These are phyloP conservation scores for Phalacrocorax aristotelis DNA, from an alignment of 2,113 vertebrate species.

Conservation along the genomic window DNA sequence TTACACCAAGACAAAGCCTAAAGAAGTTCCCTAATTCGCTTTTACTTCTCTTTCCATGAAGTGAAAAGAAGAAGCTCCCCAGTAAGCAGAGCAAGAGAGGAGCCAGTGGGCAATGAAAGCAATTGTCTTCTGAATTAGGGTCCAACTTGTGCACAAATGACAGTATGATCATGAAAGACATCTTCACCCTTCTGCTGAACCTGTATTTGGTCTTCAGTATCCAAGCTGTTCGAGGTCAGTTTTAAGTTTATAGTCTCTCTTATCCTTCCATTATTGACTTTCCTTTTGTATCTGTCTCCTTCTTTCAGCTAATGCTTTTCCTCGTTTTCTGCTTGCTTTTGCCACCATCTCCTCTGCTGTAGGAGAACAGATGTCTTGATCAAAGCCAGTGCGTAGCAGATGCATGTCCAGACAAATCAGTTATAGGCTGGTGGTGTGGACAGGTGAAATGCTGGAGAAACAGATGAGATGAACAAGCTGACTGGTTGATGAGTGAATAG, in stretches of 20 bases:
- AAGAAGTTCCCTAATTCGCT: constrained; percentile 31
- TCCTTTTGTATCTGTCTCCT: neutral
- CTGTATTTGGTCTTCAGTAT: neutral
- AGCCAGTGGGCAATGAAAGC: neutral
- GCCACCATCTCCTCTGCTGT: neutral
- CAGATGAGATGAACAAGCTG: neutral
- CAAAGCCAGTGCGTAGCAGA: neutral
- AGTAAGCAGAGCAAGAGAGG: neutral
- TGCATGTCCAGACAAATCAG: neutral
- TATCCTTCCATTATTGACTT: neutral
- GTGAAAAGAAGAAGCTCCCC: neutral
- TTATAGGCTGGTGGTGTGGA: neutral
- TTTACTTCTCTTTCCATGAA: constrained; percentile 48
- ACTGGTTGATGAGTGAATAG: neutral
- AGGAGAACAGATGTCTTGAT: neutral
- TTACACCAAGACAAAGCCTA: neutral
- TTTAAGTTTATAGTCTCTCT: neutral
- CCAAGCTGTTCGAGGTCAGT: constrained; percentile 45
- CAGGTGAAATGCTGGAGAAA: neutral
- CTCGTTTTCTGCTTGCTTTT: neutral
- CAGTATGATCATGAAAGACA: neutral
- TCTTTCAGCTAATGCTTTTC: neutral
- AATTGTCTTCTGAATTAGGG: neutral
- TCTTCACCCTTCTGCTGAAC: neutral
- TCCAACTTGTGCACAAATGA: neutral